Evolutionary conservation across 2,113 vertebrate genomes (phyloP).

Genomic region (Dasypus novemcinctus): DNA sequence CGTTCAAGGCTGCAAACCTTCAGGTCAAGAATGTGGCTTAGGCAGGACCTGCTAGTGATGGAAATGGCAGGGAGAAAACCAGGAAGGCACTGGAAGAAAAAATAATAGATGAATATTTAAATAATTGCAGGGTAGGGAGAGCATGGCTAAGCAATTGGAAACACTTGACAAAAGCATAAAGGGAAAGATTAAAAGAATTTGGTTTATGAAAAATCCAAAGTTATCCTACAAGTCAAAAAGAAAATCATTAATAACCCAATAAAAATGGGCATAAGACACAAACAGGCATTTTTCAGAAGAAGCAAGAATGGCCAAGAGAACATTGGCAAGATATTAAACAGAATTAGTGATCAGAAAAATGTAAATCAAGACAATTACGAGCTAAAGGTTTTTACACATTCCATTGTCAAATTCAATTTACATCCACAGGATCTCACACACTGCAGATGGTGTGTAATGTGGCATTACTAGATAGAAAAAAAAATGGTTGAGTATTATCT

Average conservation of each 20-base stretch:
- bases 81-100: not conserved
- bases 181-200: not conserved
- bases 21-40: conserved; percentile 47
- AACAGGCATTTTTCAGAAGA: conserved; percentile 23
- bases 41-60: not conserved
- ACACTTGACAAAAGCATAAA: conserved; percentile 8
- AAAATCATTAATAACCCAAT: not conserved
- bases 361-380: not conserved
- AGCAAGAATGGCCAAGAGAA: not conserved
- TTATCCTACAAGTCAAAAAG: conserved; percentile 19
- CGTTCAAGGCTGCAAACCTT: not conserved
- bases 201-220: conserved; percentile 19
- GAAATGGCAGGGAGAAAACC: conserved; percentile 15
- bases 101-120: conserved; percentile 20
- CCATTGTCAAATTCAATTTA: not conserved
- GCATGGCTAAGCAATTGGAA: conserved; percentile 23
- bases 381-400: not conserved
- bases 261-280: conserved; percentile 15
- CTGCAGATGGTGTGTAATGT: not conserved
- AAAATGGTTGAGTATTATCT: not conserved
- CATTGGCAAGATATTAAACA: not conserved
- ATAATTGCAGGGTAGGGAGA: not conserved
- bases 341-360: conserved; percentile 6
- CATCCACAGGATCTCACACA: not conserved
- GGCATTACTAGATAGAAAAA: not conserved